Evolutionary conservation across 1,140 invertebrate genomes (phyloP).

Genomic region (Zaprionus capensis): DNA sequence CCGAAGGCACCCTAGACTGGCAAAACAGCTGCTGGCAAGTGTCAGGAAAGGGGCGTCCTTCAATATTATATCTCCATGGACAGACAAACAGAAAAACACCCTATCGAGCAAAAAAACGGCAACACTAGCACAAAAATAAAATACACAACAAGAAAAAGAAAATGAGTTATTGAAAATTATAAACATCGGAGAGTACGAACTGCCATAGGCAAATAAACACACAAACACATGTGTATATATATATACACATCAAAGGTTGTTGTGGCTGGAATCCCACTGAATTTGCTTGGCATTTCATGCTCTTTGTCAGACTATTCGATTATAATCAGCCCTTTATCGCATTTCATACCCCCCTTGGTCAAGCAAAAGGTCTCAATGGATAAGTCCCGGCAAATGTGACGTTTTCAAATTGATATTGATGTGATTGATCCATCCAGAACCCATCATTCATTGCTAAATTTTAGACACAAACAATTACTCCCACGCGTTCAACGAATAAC

Average conservation of each 20-base stretch:
- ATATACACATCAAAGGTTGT: not conserved
- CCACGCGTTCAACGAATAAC: not conserved
- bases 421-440: not conserved
- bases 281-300: constrained; percentile 16
- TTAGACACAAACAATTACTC: constrained; percentile 12
- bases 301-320: constrained; percentile 17
- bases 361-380: not conserved
- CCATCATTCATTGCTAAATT: constrained; percentile 19
- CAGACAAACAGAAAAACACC: constrained; percentile 33
- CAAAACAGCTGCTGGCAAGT: constrained; percentile 77
- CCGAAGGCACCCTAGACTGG: constrained; percentile 32
- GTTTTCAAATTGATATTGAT: constrained; percentile 33
- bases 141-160: too few species aligned
- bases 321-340: not conserved
- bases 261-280: constrained; percentile 8
- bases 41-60: constrained; percentile 52
- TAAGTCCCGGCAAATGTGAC: not conserved
- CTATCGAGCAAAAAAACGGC: constrained; percentile 29
- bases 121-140: not conserved
- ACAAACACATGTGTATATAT: not conserved
- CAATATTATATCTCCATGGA: constrained; percentile 65
- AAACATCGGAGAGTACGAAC: constrained; percentile 52
- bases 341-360: constrained; percentile 17
- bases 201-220: constrained; percentile 35
- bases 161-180: constrained; percentile 58